Base-by-base conservation (phyloP, 2,113 vertebrate genomes). In the Odocoileus hemionus region DNA sequence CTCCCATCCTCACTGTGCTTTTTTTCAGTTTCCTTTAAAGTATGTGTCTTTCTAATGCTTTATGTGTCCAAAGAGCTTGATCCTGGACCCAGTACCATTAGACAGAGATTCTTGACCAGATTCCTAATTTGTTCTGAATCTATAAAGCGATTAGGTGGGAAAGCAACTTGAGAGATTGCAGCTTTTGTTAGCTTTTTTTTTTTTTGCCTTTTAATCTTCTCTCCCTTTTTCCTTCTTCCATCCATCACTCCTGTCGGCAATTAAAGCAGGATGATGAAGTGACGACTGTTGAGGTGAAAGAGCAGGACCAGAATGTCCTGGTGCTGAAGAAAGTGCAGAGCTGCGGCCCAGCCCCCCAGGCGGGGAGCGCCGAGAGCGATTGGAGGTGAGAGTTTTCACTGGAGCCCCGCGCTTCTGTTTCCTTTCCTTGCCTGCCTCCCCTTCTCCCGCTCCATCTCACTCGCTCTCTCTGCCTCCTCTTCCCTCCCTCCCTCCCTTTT, bases 281-380 rank as follows among this genome's bases (percentile, higher is more conserved):
- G 98, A 98, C 98, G 86, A 99, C 98, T 1, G 95, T 99, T 97
- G 98, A 99, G 98, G 98, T 99, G 96, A 99, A 98, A 97, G 99
- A 99, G 98, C 98, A 99, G 95, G 99, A 99, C 99, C 99, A 97
- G 98, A 98, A 98, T 60, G 99, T 99, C 97, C 99, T 99, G 98
- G 99, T 99, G 98, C 99, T 99, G 99, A 99, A 99, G 99, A 99
- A 99, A 98, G 99, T 99, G 99, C 99, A 98, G 98, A 99, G 99
- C 99, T 97, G 99, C 86, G 98, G 98, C 98, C 98, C 99, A 97
- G 99, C 99, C 97, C 99, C 99, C 98, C 94, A 98, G 28, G 97
- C 99, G 52, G 98, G 98, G 98, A 98, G 98, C 97, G 94, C 97
- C 13, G 98, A 98, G 97, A 95, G 83, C 47, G 98, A 98, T 64